These are phyloP conservation scores for Sebastes oblongus DNA, from an alignment of 2,797 vertebrate genomes.

Conservation along the genomic window DNA sequence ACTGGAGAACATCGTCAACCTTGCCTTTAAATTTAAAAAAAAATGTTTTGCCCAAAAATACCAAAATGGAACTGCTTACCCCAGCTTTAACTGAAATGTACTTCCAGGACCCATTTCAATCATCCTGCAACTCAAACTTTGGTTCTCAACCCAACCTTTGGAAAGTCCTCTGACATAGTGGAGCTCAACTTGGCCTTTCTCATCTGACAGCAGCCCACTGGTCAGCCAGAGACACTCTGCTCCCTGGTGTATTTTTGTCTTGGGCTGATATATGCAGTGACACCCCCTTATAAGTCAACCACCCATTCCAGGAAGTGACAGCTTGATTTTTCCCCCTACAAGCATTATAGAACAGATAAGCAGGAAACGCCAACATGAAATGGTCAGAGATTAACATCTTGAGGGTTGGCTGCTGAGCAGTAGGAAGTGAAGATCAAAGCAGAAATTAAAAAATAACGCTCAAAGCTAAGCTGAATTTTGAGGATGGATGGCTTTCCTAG, in stretches of 20 bases:
- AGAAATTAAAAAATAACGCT: background rate
- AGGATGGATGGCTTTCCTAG: no score
- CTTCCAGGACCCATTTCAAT: background rate
- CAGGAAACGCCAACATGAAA: constrained; percentile 24
- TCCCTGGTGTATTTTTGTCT: constrained; percentile 79
- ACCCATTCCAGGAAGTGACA: constrained; percentile 69
- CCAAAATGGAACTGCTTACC: no score
- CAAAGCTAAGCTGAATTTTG: no score
- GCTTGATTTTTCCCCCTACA: constrained; percentile 35
- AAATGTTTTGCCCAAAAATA: no score
- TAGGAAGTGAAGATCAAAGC: constrained; percentile 17
- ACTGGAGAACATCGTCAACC: no score
- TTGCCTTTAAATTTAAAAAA: no score
- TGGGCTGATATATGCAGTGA: no score
- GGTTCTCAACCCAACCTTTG: background rate
- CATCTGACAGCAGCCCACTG: constrained; percentile 54
- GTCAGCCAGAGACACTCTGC: constrained; percentile 31
- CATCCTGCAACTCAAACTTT: background rate
- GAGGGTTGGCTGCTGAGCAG: background rate
- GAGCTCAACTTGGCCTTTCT: constrained; percentile 47
- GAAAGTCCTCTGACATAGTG: constrained; percentile 11
- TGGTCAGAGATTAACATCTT: constrained; percentile 32
- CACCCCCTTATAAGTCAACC: constrained; percentile 63
- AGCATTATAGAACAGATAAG: constrained; percentile 20
- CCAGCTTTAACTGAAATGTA: no score